Conservation (phyloP, 2,113 vertebrate species). For the Etheostoma spectabile region DNA sequence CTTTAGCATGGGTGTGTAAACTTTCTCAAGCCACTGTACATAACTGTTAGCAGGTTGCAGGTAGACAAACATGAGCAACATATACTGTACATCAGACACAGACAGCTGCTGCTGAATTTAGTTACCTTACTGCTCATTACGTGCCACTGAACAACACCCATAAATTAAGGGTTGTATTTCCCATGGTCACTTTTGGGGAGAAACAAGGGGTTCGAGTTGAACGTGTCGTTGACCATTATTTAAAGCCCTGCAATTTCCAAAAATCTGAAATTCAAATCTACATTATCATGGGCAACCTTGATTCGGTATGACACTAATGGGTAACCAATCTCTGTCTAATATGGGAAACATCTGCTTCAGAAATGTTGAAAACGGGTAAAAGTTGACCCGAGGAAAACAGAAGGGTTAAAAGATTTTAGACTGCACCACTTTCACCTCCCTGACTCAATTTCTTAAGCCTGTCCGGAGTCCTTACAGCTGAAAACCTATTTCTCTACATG, state of each 20-base stretch:
- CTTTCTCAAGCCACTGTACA: not conserved
- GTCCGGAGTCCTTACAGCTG: not conserved
- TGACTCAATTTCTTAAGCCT: constrained; percentile 13
- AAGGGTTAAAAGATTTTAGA: too few relatives aligned
- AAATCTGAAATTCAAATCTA: too few relatives aligned
- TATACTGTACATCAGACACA: not conserved
- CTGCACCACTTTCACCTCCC: not conserved
- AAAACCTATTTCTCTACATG: not conserved
- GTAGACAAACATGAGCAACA: not conserved
- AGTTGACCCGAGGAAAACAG: too few relatives aligned
- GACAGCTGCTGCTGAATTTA: not conserved
- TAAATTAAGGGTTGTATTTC: not conserved
- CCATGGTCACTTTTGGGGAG: not conserved
- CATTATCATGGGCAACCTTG: too few relatives aligned
- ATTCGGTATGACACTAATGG: too few relatives aligned
- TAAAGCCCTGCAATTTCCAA: too few relatives aligned
- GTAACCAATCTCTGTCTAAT: too few relatives aligned
- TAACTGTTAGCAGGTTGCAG: not conserved
- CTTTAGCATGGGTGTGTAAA: too few relatives aligned
- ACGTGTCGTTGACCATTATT: not conserved
- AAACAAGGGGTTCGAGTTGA: not conserved
- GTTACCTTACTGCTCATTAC: not conserved
- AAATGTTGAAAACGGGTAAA: too few relatives aligned
- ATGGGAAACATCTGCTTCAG: too few relatives aligned
- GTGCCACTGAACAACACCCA: not conserved